Percentiles rank a stretch among this genome's conserved stretches.
phyloP scores from a whole-genome alignment of 2,113 vertebrate genomes.

The Oenanthe oenanthe region DNA sequence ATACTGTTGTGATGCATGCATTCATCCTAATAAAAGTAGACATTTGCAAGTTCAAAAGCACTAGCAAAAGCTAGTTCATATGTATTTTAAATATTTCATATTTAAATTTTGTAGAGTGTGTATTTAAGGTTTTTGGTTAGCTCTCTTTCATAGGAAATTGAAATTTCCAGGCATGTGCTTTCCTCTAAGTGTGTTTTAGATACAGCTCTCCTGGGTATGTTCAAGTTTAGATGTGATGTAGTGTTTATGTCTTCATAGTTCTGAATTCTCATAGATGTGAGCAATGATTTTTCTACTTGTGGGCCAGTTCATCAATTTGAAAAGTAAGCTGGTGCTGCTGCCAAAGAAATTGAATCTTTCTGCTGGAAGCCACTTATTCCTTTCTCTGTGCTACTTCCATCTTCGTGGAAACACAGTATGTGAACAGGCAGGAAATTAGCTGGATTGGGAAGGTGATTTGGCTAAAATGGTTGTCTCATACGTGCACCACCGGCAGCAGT shows the following conservation, averaged over 20 bases:
- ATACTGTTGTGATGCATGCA: background rate
- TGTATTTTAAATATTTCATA: background rate
- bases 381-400: background rate
- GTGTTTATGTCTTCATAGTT: background rate
- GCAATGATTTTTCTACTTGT: background rate
- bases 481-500: background rate
- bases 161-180: background rate
- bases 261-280: background rate
- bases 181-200: background rate
- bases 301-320: background rate
- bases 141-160: background rate
- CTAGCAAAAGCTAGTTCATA: background rate
- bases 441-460: background rate
- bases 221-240: background rate
- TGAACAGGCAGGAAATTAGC: background rate
- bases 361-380: background rate
- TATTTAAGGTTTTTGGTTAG: background rate
- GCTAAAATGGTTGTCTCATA: background rate
- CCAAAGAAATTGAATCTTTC: background rate
- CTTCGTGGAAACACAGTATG: background rate
- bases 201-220: background rate
- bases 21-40: background rate
- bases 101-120: background rate
- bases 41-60: background rate
- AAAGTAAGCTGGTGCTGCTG: background rate